Conservation (phyloP, 2,113 vertebrate genomes). For the Macaca fascicularis region DNA sequence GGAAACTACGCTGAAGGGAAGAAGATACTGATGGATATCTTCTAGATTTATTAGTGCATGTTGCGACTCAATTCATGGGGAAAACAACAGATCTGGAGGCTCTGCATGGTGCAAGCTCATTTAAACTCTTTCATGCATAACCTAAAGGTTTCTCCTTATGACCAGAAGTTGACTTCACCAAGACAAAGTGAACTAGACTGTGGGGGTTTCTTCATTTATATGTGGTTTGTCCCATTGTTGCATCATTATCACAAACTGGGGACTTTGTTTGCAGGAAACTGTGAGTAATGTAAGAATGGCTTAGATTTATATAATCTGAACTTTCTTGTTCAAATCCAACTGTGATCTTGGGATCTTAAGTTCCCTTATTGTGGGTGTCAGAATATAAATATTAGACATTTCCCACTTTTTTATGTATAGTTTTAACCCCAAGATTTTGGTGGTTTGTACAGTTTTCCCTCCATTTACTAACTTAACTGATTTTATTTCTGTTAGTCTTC, state of each 20-base stretch:
- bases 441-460: background rate
- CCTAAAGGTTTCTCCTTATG: background rate
- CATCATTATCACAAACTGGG: background rate
- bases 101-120: background rate
- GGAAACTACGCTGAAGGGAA: background rate
- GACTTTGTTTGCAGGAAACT: background rate
- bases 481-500: slow-evolving; percentile 11
- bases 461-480: background rate
- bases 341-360: background rate
- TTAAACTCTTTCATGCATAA: background rate
- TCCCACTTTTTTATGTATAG: background rate
- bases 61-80: background rate
- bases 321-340: background rate
- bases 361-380: background rate
- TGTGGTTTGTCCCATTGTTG: background rate
- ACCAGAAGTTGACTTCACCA: background rate
- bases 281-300: background rate
- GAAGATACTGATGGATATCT: background rate
- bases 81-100: background rate
- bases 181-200: background rate
- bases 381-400: background rate
- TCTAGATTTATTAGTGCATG: background rate
- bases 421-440: background rate
- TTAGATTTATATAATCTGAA: background rate
- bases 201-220: background rate